These are phyloP conservation scores for Pterostichus madidus DNA, from an alignment of 2,888 invertebrate genomes.

Conservation along the genomic window DNA sequence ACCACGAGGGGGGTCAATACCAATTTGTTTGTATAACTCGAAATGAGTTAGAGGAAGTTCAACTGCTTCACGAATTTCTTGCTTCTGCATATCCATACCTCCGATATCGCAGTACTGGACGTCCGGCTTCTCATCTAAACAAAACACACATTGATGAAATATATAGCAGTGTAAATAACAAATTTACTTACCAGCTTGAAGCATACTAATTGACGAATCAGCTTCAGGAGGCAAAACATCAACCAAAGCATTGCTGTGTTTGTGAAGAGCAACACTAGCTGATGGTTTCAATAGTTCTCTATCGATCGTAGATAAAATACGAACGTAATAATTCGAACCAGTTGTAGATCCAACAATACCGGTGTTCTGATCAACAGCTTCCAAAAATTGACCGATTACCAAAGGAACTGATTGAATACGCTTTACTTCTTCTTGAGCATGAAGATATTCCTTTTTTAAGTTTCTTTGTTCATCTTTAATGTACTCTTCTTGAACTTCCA, in stretches of 20 bases:
- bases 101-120: slow-evolving; percentile 98
- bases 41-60: slow-evolving; percentile 99
- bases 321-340: slow-evolving; percentile 99
- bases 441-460: slow-evolving; percentile 98
- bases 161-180: not conserved
- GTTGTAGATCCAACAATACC: slow-evolving; percentile 99
- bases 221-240: slow-evolving; percentile 99
- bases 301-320: slow-evolving; percentile 98
- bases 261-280: slow-evolving; percentile 98
- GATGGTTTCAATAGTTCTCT: slow-evolving; percentile 98
- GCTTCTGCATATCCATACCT: slow-evolving; percentile 99
- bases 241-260: slow-evolving; percentile 99
- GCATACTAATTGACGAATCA: slow-evolving; percentile 98
- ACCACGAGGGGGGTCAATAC: slow-evolving; percentile 97
- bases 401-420: slow-evolving; percentile 99
- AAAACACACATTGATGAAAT: not conserved
- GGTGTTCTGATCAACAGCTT: slow-evolving; percentile 99
- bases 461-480: slow-evolving; percentile 99
- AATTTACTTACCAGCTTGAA: slow-evolving; percentile 87
- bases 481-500: slow-evolving; percentile 99
- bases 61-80: slow-evolving; percentile 99
- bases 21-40: slow-evolving; percentile 98
- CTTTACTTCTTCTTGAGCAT: slow-evolving; percentile 99
- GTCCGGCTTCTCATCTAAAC: slow-evolving; percentile 96
- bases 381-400: slow-evolving; percentile 99